A percentile compares a stretch with the other conserved stretches of the same genome.
Evolutionary conservation across 2,888 invertebrate species (phyloP).

Genomic region (Germaria angustata): DNA sequence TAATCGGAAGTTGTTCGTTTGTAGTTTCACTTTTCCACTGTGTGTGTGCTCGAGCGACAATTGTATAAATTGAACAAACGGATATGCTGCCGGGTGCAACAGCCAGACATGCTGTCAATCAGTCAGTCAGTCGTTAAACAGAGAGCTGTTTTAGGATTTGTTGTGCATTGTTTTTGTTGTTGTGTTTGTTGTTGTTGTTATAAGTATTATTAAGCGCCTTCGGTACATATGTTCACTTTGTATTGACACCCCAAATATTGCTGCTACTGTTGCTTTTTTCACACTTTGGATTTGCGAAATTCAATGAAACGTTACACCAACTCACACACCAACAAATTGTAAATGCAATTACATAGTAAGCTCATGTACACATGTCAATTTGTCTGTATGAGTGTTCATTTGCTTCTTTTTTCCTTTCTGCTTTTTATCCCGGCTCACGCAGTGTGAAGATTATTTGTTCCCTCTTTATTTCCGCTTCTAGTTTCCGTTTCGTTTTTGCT

Average conservation of each 20-base stretch:
- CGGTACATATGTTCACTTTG: constrained; percentile 77
- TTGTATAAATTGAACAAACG: constrained; percentile 78
- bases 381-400: not conserved
- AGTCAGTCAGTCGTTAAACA: constrained; percentile 64
- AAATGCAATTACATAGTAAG: constrained; percentile 26
- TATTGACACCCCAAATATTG: constrained; percentile 68
- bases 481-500: constrained; percentile 62
- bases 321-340: not conserved
- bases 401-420: too few species aligned
- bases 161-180: constrained; percentile 13
- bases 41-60: constrained; percentile 70
- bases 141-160: constrained; percentile 48
- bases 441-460: constrained; percentile 41
- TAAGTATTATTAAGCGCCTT: constrained; percentile 57
- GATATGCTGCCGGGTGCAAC: constrained; percentile 75
- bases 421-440: constrained; percentile 45
- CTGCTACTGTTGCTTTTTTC: constrained; percentile 40
- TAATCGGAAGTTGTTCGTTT: constrained; percentile 79
- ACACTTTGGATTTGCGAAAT: constrained; percentile 35
- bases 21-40: constrained; percentile 65
- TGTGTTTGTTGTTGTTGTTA: not conserved
- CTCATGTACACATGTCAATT: not conserved
- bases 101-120: constrained; percentile 39
- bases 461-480: constrained; percentile 58
- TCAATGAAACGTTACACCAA: not conserved